phyloP scores from a whole-genome alignment of 2,888 invertebrate genomes.

The Steinernema hermaphroditum region DNA sequence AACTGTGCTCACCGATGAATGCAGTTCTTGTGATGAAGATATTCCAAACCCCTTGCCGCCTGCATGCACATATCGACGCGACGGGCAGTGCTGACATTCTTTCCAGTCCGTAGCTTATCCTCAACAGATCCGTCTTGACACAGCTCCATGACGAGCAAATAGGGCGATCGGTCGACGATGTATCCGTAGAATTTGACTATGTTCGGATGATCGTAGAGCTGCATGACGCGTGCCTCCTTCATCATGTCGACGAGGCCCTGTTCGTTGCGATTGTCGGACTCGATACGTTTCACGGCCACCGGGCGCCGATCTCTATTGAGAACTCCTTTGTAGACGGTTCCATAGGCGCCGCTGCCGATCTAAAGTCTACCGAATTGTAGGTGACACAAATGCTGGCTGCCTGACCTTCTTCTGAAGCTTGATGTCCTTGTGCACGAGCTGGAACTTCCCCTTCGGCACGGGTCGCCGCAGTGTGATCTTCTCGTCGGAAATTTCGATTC shows the following conservation, averaged over 20 bases:
- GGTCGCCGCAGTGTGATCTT: slow-evolving; percentile 45
- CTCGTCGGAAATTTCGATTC: slow-evolving; percentile 41
- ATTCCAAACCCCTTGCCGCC: slow-evolving; percentile 52
- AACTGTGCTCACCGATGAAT: neutral
- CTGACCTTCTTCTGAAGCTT: slow-evolving; percentile 52
- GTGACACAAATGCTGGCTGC: too few species aligned
- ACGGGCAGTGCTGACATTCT: slow-evolving; percentile 23
- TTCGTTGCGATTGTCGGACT: slow-evolving; percentile 38
- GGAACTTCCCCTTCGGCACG: slow-evolving; percentile 53
- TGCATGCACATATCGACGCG: slow-evolving; percentile 40
- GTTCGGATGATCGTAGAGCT: slow-evolving; percentile 58
- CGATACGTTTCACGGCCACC: slow-evolving; percentile 44
- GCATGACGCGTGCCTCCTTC: slow-evolving; percentile 62
- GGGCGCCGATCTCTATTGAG: slow-evolving; percentile 34
- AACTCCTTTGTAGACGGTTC: slow-evolving; percentile 55
- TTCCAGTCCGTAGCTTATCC: slow-evolving; percentile 43
- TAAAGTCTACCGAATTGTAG: too few species aligned
- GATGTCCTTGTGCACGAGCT: slow-evolving; percentile 53
- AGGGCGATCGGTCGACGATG: slow-evolving; percentile 55
- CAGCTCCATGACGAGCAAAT: slow-evolving; percentile 56
- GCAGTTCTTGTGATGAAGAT: slow-evolving; percentile 54
- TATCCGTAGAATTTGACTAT: slow-evolving; percentile 60
- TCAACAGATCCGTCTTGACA: slow-evolving; percentile 56
- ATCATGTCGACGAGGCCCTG: slow-evolving; percentile 56
- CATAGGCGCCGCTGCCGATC: slow-evolving; percentile 57